Evolutionary conservation across 2,797 vertebrate genomes (phyloP).

Genomic region (Poeciliopsis turneri): DNA sequence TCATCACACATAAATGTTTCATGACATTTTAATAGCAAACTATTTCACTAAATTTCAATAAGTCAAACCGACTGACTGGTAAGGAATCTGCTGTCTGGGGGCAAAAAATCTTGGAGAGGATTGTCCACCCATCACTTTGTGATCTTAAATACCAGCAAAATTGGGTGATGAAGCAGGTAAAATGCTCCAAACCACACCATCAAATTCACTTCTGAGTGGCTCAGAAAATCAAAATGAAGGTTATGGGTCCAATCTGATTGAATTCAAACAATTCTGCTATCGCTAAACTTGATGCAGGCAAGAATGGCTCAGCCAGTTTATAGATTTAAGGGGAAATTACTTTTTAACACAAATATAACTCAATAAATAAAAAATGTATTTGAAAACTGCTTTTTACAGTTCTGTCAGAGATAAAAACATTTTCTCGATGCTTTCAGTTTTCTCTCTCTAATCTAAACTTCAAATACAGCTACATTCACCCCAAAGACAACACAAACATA

Average conservation of each 20-base stretch:
- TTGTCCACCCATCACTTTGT: background rate
- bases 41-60: background rate
- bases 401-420: slow-evolving; percentile 6
- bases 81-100: background rate
- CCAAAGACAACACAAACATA: slow-evolving; percentile 17
- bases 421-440: slow-evolving; percentile 8
- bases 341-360: background rate
- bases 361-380: background rate
- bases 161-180: background rate
- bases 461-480: background rate
- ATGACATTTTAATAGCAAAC: background rate
- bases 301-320: background rate
- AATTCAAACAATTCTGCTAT: background rate
- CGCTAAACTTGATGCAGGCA: background rate
- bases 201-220: background rate
- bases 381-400: slow-evolving; percentile 4
- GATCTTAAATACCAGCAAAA: background rate
- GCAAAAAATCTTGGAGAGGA: background rate
- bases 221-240: background rate
- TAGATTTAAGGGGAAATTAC: background rate
- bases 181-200: background rate
- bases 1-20: background rate
- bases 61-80: background rate
- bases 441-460: slow-evolving; percentile 13
- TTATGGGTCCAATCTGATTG: background rate